Evolutionary conservation across 2,113 vertebrate genomes (phyloP).

Genomic region (Brachirus orientalis): DNA sequence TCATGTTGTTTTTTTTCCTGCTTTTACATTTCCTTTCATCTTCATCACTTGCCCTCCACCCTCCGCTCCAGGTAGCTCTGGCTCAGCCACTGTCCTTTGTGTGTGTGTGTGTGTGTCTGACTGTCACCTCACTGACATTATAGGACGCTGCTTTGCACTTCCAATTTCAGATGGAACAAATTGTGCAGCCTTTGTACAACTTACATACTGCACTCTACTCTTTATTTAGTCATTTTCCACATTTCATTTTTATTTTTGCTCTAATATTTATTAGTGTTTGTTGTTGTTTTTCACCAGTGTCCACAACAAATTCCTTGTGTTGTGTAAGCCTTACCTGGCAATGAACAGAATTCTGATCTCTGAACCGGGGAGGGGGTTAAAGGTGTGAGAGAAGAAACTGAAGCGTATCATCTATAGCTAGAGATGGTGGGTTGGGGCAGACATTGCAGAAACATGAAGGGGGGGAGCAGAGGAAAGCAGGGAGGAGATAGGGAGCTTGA

Average conservation of each 20-base stretch:
- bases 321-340: too few relatives aligned
- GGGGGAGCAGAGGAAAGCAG: constrained; percentile 12
- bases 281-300: too few relatives aligned
- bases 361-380: constrained; percentile 24
- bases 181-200: too few relatives aligned
- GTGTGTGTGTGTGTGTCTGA: too few relatives aligned
- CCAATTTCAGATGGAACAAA: too few relatives aligned
- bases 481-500: constrained; percentile 39
- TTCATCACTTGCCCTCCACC: constrained; percentile 40
- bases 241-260: too few relatives aligned
- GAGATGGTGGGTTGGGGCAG: constrained; percentile 17
- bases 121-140: too few relatives aligned
- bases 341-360: constrained; percentile 2
- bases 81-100: constrained; percentile 42
- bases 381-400: constrained; percentile 36
- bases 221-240: too few relatives aligned
- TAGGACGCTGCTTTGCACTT: too few relatives aligned
- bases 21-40: constrained; percentile 44
- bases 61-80: constrained; percentile 8
- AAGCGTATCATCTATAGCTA: constrained; percentile 38
- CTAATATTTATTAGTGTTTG: too few relatives aligned
- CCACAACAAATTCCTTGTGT: too few relatives aligned
- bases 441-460: constrained; percentile 18
- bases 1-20: constrained; percentile 55
- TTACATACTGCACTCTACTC: too few relatives aligned